Conservation (phyloP, 2,888 invertebrate genomes). For the Amphipoea oculea region DNA sequence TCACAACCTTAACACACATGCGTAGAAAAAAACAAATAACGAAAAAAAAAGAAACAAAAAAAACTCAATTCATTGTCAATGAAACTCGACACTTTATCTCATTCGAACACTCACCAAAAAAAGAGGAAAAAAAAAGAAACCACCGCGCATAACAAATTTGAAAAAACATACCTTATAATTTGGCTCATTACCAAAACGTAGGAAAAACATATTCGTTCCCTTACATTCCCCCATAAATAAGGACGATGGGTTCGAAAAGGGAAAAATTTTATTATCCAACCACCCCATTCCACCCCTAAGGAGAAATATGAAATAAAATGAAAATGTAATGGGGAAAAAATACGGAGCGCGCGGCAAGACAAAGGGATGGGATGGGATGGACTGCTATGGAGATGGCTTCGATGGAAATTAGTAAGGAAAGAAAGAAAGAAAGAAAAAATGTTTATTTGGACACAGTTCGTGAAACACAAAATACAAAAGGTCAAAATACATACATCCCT, state of each 20-base stretch:
- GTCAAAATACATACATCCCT: no score
- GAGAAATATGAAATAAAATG: constrained; percentile 91
- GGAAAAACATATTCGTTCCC: constrained; percentile 88
- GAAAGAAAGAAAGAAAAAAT: no score
- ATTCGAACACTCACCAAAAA: constrained; percentile 71
- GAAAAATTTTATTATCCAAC: constrained; percentile 88
- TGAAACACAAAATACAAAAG: no score
- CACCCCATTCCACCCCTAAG: constrained; percentile 77
- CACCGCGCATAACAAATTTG: constrained; percentile 77
- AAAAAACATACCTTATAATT: constrained; percentile 87
- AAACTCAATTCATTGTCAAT: constrained; percentile 41
- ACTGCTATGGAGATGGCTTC: constrained; percentile 72
- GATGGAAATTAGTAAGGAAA: background rate
- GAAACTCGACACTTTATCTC: constrained; percentile 81
- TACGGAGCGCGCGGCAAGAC: constrained; percentile 88
- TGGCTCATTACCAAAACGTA: constrained; percentile 88
- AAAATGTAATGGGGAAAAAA: constrained; percentile 91
- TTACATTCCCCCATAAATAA: constrained; percentile 88
- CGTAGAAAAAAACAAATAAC: background rate
- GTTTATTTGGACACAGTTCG: no score
- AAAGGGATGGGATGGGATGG: constrained; percentile 82
- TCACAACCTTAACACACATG: background rate
- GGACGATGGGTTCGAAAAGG: constrained; percentile 83
- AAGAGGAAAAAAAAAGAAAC: constrained; percentile 71
- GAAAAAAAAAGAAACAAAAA: background rate